Base-by-base conservation (phyloP, 1,140 invertebrate species). In the Euschistus heros region DNA sequence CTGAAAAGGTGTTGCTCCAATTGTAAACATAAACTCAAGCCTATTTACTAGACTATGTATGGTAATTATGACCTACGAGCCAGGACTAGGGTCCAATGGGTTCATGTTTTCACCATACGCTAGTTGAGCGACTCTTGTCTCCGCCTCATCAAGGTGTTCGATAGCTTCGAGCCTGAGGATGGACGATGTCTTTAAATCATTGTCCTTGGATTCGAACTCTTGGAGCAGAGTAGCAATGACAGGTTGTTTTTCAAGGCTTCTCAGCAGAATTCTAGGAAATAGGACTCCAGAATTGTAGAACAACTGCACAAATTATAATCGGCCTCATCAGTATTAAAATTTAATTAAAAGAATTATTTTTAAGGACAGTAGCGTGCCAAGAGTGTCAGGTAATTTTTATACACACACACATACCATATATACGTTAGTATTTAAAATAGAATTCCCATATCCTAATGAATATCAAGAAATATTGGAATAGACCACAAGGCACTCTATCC, bases 251-350 rank as follows among this genome's bases (percentile, higher is more conserved):
- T 55, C 42, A 15, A 62, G 33, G 17, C 59, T 59, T 26, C 64
- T 26, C 0, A 69, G 27, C 46, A 66, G 17, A 27, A 59, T 60
- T 33, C 65, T 65, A 22, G 67, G 63, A 26, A 68, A 55, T 13
- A 62, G 18, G 5, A 67, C 54, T 7, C 60, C 57, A 22, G 63
- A 65, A 47, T 70, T 63, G 63, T 68, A 70, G 24, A 70, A 65
- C 20, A 70, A 54, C 69, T 69, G 62, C 1, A 63, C 37, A 62
- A 37, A 37, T 10, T 8, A 30, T 30, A 30, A 5, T 30, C 8
- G 30, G n/a, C n/a, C n/a, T n/a, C 30, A 30, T 30, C 3, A 30
- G 3, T 3, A 30, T 30, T 30, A 8, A 8, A 30, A 30, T 30
- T 8, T 30, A 8, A 30, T 30, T 30, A 30, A 30, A n/a, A n/a